Evolutionary conservation across 1,140 invertebrate genomes (phyloP).

Genomic region (Drosophila takahashii): DNA sequence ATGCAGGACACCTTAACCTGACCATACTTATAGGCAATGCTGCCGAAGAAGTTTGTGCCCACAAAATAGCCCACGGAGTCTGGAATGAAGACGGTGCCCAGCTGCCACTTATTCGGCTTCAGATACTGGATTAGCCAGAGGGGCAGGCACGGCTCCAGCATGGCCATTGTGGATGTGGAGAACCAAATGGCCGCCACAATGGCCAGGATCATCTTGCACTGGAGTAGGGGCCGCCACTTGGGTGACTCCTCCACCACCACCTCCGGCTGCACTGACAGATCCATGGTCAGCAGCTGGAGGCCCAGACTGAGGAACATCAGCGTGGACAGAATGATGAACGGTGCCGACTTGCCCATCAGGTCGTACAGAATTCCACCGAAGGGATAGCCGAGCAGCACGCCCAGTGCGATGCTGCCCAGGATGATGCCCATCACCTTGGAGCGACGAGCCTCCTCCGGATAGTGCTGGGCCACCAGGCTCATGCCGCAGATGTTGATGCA

Average conservation of each 20-base stretch:
- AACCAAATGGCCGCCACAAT: conserved; percentile 89
- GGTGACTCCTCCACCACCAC: conserved; percentile 55
- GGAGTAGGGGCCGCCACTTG: conserved; percentile 86
- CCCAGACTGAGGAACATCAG: conserved; percentile 87
- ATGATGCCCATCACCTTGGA: conserved; percentile 91
- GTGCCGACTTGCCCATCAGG: conserved; percentile 89
- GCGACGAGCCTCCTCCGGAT: conserved; percentile 85
- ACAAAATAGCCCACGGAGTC: conserved; percentile 93
- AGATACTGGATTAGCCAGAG: conserved; percentile 91
- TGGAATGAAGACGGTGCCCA: conserved; percentile 93
- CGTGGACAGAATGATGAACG: conserved; percentile 89
- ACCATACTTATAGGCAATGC: conserved; percentile 88
- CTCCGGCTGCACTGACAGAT: conserved; percentile 73
- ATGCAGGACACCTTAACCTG: conserved; percentile 88
- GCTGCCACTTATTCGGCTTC: conserved; percentile 91
- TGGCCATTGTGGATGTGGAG: conserved; percentile 91
- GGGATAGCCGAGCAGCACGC: conserved; percentile 92
- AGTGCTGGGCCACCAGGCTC: conserved; percentile 87
- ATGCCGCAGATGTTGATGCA: conserved; percentile 92
- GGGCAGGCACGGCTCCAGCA: conserved; percentile 92
- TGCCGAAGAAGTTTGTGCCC: conserved; percentile 91
- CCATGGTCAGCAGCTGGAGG: conserved; percentile 75
- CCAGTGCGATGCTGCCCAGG: conserved; percentile 91
- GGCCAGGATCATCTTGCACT: conserved; percentile 87
- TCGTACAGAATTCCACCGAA: conserved; percentile 91